phyloP scores from a whole-genome alignment of 2,113 vertebrate species.

The Campylomormyrus numenius region DNA sequence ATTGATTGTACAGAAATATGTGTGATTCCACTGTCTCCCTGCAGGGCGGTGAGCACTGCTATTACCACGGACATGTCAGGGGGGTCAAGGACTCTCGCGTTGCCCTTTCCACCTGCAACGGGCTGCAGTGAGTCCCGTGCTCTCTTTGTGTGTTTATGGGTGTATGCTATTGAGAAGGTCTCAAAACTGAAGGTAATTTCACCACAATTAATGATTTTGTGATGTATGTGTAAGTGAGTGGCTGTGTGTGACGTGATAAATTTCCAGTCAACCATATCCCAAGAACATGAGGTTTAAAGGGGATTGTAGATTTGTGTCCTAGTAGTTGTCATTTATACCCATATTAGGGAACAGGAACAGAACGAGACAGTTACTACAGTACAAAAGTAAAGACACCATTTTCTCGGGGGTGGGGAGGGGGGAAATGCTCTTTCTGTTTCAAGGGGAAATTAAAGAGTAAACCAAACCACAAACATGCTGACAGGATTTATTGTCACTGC shows the following conservation, averaged over 20 bases:
- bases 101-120: conserved; percentile 90
- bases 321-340: background rate
- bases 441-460: background rate
- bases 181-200: background rate
- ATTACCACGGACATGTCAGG: conserved; percentile 89
- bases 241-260: background rate
- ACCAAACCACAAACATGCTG: background rate
- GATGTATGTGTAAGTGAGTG: background rate
- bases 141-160: conserved; percentile 4
- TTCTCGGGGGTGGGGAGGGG: background rate
- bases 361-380: background rate
- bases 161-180: background rate
- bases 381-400: background rate
- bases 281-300: background rate
- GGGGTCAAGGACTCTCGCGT: conserved; percentile 71
- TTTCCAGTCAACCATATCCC: background rate
- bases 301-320: background rate
- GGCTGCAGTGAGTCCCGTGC: conserved; percentile 80
- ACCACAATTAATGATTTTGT: background rate
- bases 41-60: conserved; percentile 95
- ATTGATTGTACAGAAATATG: background rate
- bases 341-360: background rate
- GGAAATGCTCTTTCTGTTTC: background rate
- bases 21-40: conserved; percentile 22
- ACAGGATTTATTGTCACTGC: background rate